phyloP scores from a whole-genome alignment of 2,888 invertebrate genomes.

The Hipparchia sbordonii region DNA sequence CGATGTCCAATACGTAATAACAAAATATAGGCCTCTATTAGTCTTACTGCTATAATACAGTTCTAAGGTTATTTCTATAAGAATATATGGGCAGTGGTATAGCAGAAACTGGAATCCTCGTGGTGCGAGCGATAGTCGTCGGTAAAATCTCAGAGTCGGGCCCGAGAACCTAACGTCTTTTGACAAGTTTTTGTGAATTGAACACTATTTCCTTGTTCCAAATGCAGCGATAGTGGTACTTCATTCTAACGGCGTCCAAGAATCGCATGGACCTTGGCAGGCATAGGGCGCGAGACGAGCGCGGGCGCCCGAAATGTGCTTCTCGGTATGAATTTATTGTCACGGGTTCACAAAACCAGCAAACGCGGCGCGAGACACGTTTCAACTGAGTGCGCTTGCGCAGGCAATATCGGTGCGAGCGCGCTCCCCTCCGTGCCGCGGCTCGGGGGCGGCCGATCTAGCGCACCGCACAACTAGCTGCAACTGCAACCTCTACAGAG shows the following conservation, averaged over 20 bases:
- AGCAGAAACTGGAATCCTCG: slow-evolving; percentile 68
- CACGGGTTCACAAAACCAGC: slow-evolving; percentile 66
- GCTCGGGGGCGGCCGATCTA: slow-evolving; percentile 27
- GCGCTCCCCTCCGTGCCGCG: slow-evolving; percentile 42
- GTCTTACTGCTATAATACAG: slow-evolving; percentile 69
- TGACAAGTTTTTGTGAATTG: slow-evolving; percentile 95
- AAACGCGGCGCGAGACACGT: slow-evolving; percentile 67
- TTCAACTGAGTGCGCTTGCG: slow-evolving; percentile 63
- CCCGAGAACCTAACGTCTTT: slow-evolving; percentile 90
- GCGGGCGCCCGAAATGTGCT: slow-evolving; percentile 72
- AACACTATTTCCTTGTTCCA: slow-evolving; percentile 97
- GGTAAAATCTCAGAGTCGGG: slow-evolving; percentile 57
- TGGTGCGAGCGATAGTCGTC: slow-evolving; percentile 72
- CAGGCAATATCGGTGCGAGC: slow-evolving; percentile 42
- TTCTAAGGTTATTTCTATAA: slow-evolving; percentile 62
- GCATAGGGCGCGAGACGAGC: slow-evolving; percentile 76
- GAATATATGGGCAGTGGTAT: slow-evolving; percentile 75
- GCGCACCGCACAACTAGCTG: slow-evolving; percentile 27
- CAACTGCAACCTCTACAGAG: slow-evolving; percentile 25
- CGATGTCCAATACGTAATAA: slow-evolving; percentile 58
- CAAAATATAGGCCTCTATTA: slow-evolving; percentile 56
- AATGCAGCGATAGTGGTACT: slow-evolving; percentile 93
- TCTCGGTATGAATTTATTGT: slow-evolving; percentile 77
- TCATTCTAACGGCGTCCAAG: slow-evolving; percentile 82
- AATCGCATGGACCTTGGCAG: slow-evolving; percentile 73